Evolutionary conservation across 2,888 invertebrate genomes (phyloP), one percentile per base, ranked within the genome.

Genomic region (Xestia c-nigrum): DNA sequence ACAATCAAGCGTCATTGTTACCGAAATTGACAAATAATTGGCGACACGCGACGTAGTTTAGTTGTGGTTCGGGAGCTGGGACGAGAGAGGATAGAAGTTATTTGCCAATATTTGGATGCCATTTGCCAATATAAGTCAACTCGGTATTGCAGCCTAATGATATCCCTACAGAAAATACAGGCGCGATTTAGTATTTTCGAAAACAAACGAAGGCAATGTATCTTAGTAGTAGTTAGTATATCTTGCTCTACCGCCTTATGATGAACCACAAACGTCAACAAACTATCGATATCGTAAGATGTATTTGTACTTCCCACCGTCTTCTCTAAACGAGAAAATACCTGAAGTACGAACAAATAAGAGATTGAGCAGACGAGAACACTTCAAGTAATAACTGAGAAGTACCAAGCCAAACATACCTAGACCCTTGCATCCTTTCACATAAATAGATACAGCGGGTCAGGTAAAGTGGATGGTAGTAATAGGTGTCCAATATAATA

Each of bases 351-450:
- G 81, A 80, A 87, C 87, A 90, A 90, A 90, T 89, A 88, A 87
- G 87, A 90, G 91, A 88, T 90, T 91, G 90, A 87, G 84, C 88
- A 89, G 86, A 89, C 86, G 87, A 92, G 90, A 86, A 81, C 88
- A 87, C 93, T 92, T 87, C 86, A 90, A 91, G 89, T 92, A 91
- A 93, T 92, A 92, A 91, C 91, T 78, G 83, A 87, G 80, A 78
- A 84, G 88, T 87, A 86, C 85, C 61, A 52, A 31, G 19, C 31
- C 88, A 80, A 88, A 10, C 21, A 21, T 59, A 65, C 1, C 16
- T 9, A 47, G 85, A 87, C 55, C 75, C 63, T 50, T 55, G n/a
- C 12, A 24, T 5, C 21, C 7, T 55, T 43, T 40, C 14, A 71
- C 19, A 57, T 40, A 66, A 14, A 63, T 46, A 10, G 46, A n/a